Evolutionary conservation across 2,888 invertebrate genomes (phyloP), one percentile per base, ranked within the genome.

Genomic region (Dasysyrphus albostriatus): DNA sequence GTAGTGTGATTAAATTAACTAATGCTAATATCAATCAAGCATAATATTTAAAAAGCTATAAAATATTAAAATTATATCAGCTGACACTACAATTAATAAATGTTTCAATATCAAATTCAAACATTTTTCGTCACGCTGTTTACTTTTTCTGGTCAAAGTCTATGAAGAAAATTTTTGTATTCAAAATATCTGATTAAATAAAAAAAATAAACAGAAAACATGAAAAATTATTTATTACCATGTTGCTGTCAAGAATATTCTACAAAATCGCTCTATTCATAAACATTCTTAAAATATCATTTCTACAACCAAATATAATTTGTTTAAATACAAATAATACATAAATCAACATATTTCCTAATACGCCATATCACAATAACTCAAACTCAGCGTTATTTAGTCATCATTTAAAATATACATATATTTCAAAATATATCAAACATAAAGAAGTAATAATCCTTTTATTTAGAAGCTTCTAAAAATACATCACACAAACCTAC

Each of bases 381-480:
- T 42, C 67, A 19, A 39, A 29, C 39, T 37, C 10, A 1, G 14
- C 4, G n/a, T 12, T 42, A 32, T 32, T 65, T 58, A 67, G 67
- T 76, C 56, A 67, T 59, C 37, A n/a, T n/a, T 24, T 16, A 8
- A 67, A 67, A 67, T 12, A 8, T 51, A 67, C 51, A 51, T 9
- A 34, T 16, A 47, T 47, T 51, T 24, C 34, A 44, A 61, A 61
- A 37, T 39, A 39, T 5, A 29, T 16, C 12, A 29, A 9, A 19
- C 16, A 14, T 49, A 14, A 24, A n/a, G n/a, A 37, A 19, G 49
- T 49, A 67, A 67, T 69, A 51, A 69, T 65, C 10, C 39, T 6
- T 61, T 69, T 61, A 69, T 63, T 81, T 44, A 69, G 54, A 24
- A 32, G 29, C 42, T 54, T 75, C 47, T 76, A 76, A 56, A 76